Conservation (phyloP, 2,888 invertebrate genomes). For the Mechanitis mazaeus region DNA sequence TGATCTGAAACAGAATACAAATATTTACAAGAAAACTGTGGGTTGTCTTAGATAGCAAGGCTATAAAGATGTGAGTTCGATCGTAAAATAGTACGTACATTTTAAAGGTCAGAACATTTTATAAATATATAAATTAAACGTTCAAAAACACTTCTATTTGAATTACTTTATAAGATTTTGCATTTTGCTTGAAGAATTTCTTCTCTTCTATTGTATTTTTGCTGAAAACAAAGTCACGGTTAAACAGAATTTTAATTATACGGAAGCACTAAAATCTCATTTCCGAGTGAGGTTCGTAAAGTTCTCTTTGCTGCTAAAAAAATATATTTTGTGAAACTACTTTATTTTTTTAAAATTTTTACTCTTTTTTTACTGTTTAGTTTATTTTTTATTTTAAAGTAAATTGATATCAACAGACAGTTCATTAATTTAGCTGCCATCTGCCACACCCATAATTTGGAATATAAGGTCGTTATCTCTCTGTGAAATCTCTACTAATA, state of each 20-base stretch:
- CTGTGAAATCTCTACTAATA: constrained; percentile 32
- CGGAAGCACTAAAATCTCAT: constrained; percentile 15
- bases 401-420: not conserved
- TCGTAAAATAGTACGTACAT: not conserved
- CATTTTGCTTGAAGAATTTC: no score
- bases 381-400: no score
- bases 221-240: constrained; percentile 13
- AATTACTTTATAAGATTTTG: no score
- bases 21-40: no score
- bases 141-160: no score
- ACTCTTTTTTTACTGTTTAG: no score
- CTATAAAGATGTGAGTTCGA: no score
- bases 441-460: constrained; percentile 24
- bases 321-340: no score
- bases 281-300: constrained; percentile 8
- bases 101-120: not conserved
- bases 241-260: constrained; percentile 18
- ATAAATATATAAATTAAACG: not conserved
- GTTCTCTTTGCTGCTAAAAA: not conserved
- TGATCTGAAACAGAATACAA: no score
- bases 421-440: constrained; percentile 22
- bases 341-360: no score
- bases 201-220: no score
- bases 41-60: no score
- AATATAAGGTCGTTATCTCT: constrained; percentile 29